phyloP scores from a whole-genome alignment of 64 coral and sea anemone genomes.

The Trachythela sp. region DNA sequence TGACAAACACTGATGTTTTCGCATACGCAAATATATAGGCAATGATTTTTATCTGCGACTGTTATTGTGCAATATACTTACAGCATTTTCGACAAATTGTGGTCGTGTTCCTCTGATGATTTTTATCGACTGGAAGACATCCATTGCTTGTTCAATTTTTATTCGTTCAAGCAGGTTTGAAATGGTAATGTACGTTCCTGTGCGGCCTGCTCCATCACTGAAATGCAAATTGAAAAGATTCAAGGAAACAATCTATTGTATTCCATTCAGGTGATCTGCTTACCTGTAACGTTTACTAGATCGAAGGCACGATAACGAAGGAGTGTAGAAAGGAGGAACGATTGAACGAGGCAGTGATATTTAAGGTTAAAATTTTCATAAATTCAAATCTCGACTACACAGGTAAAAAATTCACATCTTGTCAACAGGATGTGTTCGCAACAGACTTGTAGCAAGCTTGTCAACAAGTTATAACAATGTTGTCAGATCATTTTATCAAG shows the following conservation, averaged over 20 bases:
- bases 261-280: neutral
- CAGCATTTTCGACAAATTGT: conserved; percentile 12
- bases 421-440: too few species aligned
- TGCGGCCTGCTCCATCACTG: neutral
- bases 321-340: too few species aligned
- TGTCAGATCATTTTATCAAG: too few species aligned
- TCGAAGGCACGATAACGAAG: neutral
- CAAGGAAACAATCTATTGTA: too few species aligned
- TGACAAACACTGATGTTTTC: too few species aligned
- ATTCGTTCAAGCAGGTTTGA: neutral
- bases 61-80: neutral
- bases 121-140: conserved; percentile 12
- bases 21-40: too few species aligned
- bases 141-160: conserved; percentile 4
- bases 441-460: too few species aligned
- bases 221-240: too few species aligned
- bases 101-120: neutral
- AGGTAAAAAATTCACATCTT: too few species aligned
- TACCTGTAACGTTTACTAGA: too few species aligned
- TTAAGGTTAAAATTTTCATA: neutral
- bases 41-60: neutral
- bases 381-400: neutral
- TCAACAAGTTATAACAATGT: too few species aligned
- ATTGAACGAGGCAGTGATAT: too few species aligned
- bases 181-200: neutral